A percentile compares a stretch with the other conserved stretches of the same genome.
phyloP scores from a whole-genome alignment of 1,140 invertebrate genomes.

The Chrysopa pallens region DNA sequence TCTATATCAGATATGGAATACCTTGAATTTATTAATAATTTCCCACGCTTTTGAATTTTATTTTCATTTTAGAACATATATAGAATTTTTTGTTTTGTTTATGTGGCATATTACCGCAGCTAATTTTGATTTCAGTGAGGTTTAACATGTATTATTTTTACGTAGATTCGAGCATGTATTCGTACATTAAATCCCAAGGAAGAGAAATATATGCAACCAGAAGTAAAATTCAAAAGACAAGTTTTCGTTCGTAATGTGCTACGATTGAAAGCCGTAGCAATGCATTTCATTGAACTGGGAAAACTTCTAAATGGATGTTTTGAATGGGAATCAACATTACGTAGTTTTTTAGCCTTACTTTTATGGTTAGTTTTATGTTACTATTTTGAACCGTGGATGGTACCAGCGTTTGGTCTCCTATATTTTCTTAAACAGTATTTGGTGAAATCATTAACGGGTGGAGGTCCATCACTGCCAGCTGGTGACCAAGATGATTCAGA shows the following conservation, averaged over 20 bases:
- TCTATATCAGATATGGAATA: no score
- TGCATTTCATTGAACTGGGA: conserved; percentile 74
- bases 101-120: no score
- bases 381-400: conserved; percentile 77
- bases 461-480: conserved; percentile 46
- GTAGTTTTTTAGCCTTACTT: conserved; percentile 73
- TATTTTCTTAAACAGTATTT: conserved; percentile 61
- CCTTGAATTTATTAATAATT: no score
- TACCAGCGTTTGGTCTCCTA: conserved; percentile 55
- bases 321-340: conserved; percentile 87
- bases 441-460: conserved; percentile 26
- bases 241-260: conserved; percentile 88
- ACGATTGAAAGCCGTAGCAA: conserved; percentile 74
- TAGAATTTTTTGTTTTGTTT: no score
- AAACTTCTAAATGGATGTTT: conserved; percentile 92
- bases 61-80: no score
- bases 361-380: conserved; percentile 66
- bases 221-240: conserved; percentile 88
- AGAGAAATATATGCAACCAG: conserved; percentile 85
- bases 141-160: conserved; percentile 6
- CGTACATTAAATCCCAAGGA: conserved; percentile 90
- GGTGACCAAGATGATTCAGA: conserved; percentile 45
- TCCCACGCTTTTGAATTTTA: no score
- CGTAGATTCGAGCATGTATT: conserved; percentile 66
- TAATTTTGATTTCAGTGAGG: no score